Evolutionary conservation across 2,113 vertebrate genomes (phyloP).

Genomic region (Pagrus major): DNA sequence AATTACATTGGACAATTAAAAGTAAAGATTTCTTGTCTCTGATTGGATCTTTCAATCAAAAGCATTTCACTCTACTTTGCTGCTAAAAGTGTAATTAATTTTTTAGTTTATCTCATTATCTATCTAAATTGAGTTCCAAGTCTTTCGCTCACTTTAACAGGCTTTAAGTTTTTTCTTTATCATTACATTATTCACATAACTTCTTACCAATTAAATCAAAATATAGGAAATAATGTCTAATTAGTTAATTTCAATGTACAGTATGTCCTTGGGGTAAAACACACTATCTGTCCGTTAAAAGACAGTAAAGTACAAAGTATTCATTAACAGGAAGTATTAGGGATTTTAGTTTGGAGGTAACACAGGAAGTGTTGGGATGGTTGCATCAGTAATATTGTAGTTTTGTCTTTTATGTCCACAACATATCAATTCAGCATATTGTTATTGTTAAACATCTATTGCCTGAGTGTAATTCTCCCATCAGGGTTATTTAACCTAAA

Average conservation of each 20-base stretch:
- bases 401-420: not conserved
- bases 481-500: not conserved
- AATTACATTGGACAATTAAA: slow-evolving; percentile 41
- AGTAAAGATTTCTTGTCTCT: slow-evolving; percentile 22
- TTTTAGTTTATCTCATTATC: slow-evolving; percentile 48
- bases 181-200: slow-evolving; percentile 24
- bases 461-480: not conserved
- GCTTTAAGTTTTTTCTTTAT: slow-evolving; percentile 14
- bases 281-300: not conserved
- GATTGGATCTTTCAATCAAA: slow-evolving; percentile 59
- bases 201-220: slow-evolving; percentile 42
- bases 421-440: not conserved
- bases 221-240: not conserved
- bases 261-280: not conserved
- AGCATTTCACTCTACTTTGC: slow-evolving; percentile 17
- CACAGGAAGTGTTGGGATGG: not conserved
- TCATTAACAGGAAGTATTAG: not conserved
- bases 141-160: slow-evolving; percentile 20
- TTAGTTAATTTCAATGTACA: slow-evolving; percentile 10
- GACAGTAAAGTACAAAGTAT: not conserved
- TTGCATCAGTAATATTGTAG: not conserved
- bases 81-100: slow-evolving; percentile 49
- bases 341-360: not conserved
- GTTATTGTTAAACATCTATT: not conserved
- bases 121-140: slow-evolving; percentile 61